Evolutionary conservation across 1,140 invertebrate genomes (phyloP), one percentile per base, ranked within the genome.

Genomic region (Helicoverpa armigera): DNA sequence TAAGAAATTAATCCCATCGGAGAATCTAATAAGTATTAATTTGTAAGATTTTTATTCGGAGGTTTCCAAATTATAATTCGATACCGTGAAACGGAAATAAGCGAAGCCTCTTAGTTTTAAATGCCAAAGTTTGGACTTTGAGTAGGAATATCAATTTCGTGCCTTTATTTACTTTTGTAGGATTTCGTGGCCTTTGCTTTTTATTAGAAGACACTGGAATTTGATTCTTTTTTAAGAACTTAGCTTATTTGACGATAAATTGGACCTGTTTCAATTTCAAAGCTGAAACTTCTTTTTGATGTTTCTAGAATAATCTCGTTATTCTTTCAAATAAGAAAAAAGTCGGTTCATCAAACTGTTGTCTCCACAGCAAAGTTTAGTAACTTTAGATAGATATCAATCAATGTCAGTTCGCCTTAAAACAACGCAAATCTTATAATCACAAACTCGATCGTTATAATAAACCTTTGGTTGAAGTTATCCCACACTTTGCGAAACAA

Each of bases 1-100:
- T 77, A 54, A 67, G 61, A 77, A 77, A 77, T 77, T 77, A 77
- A 77, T 54, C 75, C 61, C 60, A 65, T 65, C 50, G 29, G 12
- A 48, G 67, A 77, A 67, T 65, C 56, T 76, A 77, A 67, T 65
- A 77, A 67, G 61, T 29, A 67, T 56, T 61, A 43, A 43, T 61
- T 77, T 67, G 75, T 53, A 72, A 65, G 60, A 65, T 65, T 77
- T 65, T 77, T 54, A 54, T 77, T 65, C 13, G 43, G 54, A 31
- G 50, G 31, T 67, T 54, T 72, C 50, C 29, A 63, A 51, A 13
- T 72, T 72, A 72, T 31, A 72, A 69, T 50, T 5, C 23, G 75
- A 77, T 77, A 77, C 51, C 61, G 18, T 54, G 10, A 56, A 56
- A 63, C 58, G 60, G 13, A 67, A 77, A 61, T 76, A 76, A 76